Conservation (phyloP, 2,113 vertebrate genomes). For the Protobothrops mucrosquamatus region DNA sequence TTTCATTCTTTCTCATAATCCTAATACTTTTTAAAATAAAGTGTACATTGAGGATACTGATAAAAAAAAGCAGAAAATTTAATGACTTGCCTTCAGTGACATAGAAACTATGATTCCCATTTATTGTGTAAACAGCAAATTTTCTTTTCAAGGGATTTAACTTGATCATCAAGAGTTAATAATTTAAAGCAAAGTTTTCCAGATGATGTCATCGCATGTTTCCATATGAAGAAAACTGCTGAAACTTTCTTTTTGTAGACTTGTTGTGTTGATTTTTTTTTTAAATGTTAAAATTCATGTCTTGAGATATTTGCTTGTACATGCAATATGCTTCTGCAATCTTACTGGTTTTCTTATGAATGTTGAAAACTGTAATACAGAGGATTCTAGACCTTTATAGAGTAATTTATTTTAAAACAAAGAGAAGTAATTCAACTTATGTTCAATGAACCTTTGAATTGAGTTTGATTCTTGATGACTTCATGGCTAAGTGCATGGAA, state of each 20-base stretch:
- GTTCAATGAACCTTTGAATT: neutral
- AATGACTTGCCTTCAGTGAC: neutral
- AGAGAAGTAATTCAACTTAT: neutral
- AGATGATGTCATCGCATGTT: neutral
- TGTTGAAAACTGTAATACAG: neutral
- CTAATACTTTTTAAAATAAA: constrained; percentile 40
- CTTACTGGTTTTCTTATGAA: neutral
- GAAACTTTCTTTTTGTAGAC: neutral
- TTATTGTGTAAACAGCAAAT: neutral
- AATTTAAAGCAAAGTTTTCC: neutral
- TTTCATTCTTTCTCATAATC: constrained; percentile 37
- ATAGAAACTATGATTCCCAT: neutral
- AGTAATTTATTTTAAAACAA: neutral
- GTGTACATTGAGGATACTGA: neutral
- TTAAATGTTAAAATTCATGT: neutral
- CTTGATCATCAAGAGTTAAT: constrained; percentile 1
- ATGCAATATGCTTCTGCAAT: neutral
- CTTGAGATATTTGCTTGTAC: neutral
- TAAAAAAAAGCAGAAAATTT: constrained; percentile 7
- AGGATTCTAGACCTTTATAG: neutral
- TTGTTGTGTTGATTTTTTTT: neutral
- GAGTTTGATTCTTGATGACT: neutral
- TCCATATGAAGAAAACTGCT: constrained; percentile 4
- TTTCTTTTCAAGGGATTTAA: neutral
- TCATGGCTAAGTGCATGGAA: too few species aligned